Base-by-base conservation (phyloP, 2,888 invertebrate genomes). In the Antheraea yamamai region DNA sequence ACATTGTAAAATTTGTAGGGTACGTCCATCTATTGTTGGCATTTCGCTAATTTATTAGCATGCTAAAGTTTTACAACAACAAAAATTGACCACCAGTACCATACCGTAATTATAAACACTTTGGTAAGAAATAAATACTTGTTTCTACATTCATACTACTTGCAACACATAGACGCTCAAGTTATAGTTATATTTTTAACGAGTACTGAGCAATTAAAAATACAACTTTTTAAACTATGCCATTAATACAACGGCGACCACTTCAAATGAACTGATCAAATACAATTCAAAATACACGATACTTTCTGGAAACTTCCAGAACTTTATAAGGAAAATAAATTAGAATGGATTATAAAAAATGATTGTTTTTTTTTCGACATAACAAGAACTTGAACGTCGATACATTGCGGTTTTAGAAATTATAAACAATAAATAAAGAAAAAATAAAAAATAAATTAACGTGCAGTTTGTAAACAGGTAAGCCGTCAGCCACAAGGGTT, bases 401-500 rank as follows among this genome's bases (percentile, higher is more conserved):
- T 70, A 70, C 39, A 20, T 64, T 4, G 26, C 23, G 12, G 1
- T 30, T 35, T 35, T 55, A 72, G 73, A 35, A 55, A 73, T 20
- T 55, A 74, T 73, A 55, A 55, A 74, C 74, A 30, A 30, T 30
- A 30, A 30, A 30, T 30, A 30, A 30, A 30, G 30, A 30, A 30
- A 30, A 68, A 66, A 35, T 7, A 30, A 30, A 30, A 68, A 66
- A 35, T 7, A 51, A 68, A 70, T 18, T 68, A 70, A 20, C 72
- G 74, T 76, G 74, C 76, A 74, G 55, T 23, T 58, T n/a, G 68
- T 18, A 73, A 26, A 23, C 14, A 73, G 20, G 52, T 66, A 52
- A 64, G 72, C 72, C 66, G 23, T 64, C 20, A 76, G 61, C 74
- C 66, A 39, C 35, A 71, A 72, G 18, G 61, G 73, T 74, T 74